Percentiles rank a stretch among this genome's conserved stretches.
phyloP scores from a whole-genome alignment of 1,140 invertebrate species.

The Monochamus saltuarius region DNA sequence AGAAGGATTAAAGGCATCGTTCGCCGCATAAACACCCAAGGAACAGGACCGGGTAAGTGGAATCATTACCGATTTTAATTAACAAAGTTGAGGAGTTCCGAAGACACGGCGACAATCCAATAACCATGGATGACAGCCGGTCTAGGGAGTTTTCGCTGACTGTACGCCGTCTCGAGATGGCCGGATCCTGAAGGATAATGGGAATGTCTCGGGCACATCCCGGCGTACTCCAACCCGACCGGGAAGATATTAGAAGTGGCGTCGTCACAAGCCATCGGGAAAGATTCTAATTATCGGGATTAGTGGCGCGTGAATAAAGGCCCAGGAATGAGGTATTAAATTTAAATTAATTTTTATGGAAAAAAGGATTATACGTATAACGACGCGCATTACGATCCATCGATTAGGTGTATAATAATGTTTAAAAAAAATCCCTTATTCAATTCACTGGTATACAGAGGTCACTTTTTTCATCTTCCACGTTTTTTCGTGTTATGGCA shows the following conservation, averaged over 20 bases:
- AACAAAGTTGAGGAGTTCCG: constrained; percentile 3
- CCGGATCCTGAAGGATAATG: constrained; percentile 2
- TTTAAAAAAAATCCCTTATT: too few relatives aligned
- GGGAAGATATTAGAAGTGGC: background rate
- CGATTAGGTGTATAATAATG: too few relatives aligned
- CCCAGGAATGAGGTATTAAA: too few relatives aligned
- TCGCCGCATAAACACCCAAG: too few relatives aligned
- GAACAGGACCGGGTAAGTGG: background rate
- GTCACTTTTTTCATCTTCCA: too few relatives aligned
- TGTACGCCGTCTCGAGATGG: background rate
- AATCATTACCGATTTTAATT: constrained; percentile 15
- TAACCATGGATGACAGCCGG: constrained; percentile 8
- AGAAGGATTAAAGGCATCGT: too few relatives aligned
- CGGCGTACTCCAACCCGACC: background rate
- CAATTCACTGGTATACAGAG: too few relatives aligned
- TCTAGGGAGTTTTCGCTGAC: constrained; percentile 3
- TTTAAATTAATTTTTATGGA: too few relatives aligned
- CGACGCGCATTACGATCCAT: too few relatives aligned
- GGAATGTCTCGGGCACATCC: background rate
- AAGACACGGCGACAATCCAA: constrained; percentile 14
- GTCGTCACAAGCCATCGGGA: background rate
- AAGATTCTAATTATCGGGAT: constrained; percentile 9
- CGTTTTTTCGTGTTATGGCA: too few relatives aligned
- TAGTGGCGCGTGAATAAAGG: background rate
- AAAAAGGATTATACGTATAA: too few relatives aligned